These are phyloP conservation scores for Ennomos quercinarius DNA, from an alignment of 2,888 invertebrate genomes.

Conservation along the genomic window DNA sequence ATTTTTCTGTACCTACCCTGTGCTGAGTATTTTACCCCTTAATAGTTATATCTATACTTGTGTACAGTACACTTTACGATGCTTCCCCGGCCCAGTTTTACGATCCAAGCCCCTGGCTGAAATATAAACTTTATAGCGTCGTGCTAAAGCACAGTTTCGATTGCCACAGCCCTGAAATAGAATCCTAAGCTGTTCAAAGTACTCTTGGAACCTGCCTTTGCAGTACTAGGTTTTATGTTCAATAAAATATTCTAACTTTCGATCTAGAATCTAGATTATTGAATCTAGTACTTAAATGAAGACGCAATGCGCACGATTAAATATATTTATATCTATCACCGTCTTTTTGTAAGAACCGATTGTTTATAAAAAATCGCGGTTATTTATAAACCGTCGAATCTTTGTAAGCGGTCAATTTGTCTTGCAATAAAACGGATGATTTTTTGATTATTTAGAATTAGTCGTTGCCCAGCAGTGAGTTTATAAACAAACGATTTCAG, in stretches of 20 bases:
- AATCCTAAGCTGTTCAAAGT: slow-evolving; percentile 2
- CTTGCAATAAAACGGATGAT: too few species aligned
- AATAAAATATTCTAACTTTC: slow-evolving; percentile 7
- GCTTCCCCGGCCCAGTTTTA: slow-evolving; percentile 25
- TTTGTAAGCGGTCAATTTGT: too few species aligned
- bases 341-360: too few species aligned
- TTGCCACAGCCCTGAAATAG: slow-evolving; percentile 1
- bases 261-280: slow-evolving; percentile 9
- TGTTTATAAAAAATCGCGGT: too few species aligned
- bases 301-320: slow-evolving; percentile 9
- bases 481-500: too few species aligned
- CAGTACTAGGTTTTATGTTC: slow-evolving; percentile 18
- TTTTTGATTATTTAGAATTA: too few species aligned
- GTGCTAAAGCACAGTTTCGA: slow-evolving; percentile 51
- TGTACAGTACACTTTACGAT: slow-evolving; percentile 29
- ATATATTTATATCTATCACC: not conserved
- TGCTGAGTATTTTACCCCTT: not conserved
- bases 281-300: not conserved
- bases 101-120: slow-evolving; percentile 10
- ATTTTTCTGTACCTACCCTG: too few species aligned
- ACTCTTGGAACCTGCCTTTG: slow-evolving; percentile 10
- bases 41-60: not conserved
- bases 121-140: slow-evolving; percentile 20
- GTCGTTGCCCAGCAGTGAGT: too few species aligned
- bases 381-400: too few species aligned